Percentiles rank a stretch among this genome's conserved stretches.
phyloP scores from a whole-genome alignment of 2,888 invertebrate genomes.

The Thecophora atra region DNA sequence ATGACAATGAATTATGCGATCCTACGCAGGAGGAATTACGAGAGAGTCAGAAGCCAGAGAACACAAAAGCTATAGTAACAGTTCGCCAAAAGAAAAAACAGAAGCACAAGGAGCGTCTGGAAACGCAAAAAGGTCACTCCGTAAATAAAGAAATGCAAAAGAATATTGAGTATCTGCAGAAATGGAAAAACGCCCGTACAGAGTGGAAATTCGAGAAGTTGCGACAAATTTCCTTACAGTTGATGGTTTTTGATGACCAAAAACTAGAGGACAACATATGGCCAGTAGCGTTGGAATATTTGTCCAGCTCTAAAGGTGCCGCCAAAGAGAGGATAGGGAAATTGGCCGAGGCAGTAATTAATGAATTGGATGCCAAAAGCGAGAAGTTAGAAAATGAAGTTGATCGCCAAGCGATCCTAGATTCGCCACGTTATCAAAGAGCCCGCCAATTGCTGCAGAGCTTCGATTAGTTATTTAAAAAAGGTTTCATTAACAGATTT shows the following conservation, averaged over 20 bases:
- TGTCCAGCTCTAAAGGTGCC: slow-evolving; percentile 75
- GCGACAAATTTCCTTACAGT: slow-evolving; percentile 79
- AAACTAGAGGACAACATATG: slow-evolving; percentile 73
- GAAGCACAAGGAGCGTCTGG: slow-evolving; percentile 70
- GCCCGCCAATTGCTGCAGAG: slow-evolving; percentile 61
- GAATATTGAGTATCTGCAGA: slow-evolving; percentile 74
- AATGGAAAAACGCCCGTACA: slow-evolving; percentile 76
- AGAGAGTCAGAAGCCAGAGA: slow-evolving; percentile 61
- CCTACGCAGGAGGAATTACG: slow-evolving; percentile 60
- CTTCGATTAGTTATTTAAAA: slow-evolving; percentile 50
- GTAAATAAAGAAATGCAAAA: slow-evolving; percentile 71
- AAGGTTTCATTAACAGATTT: background rate
- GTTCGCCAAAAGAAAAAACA: slow-evolving; percentile 74
- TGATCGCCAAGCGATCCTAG: slow-evolving; percentile 48
- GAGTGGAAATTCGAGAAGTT: slow-evolving; percentile 86
- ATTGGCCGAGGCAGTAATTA: slow-evolving; percentile 73
- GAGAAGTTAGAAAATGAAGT: slow-evolving; percentile 47
- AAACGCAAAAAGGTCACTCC: slow-evolving; percentile 68
- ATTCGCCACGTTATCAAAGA: slow-evolving; percentile 59
- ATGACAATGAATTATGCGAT: slow-evolving; percentile 54
- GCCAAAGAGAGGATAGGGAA: slow-evolving; percentile 72
- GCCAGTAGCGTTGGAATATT: slow-evolving; percentile 75
- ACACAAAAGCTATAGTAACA: slow-evolving; percentile 68
- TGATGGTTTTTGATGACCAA: slow-evolving; percentile 72
- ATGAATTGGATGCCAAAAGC: slow-evolving; percentile 68